A percentile compares a stretch with the other conserved stretches of the same genome.
These are phyloP conservation scores for Bombus waltoni DNA, from an alignment of 1,140 invertebrate genomes.

Conservation along the genomic window DNA sequence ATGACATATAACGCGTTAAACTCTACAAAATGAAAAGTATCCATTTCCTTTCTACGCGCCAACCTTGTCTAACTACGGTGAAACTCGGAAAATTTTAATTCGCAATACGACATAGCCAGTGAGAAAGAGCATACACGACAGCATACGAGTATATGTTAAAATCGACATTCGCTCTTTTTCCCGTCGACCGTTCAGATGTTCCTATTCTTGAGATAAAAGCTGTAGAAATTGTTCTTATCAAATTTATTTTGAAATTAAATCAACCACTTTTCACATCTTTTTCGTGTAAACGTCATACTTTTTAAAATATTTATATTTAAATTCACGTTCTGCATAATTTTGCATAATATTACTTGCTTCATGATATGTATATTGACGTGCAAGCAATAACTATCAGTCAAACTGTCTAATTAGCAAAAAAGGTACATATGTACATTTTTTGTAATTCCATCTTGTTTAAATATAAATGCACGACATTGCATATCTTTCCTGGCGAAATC, in stretches of 20 bases:
- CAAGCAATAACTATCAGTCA: rapidly evolving
- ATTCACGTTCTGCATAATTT: background rate
- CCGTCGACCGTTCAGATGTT: too few species aligned
- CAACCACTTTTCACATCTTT: background rate
- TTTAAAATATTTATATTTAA: background rate
- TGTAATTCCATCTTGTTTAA: too few species aligned
- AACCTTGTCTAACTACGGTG: too few species aligned
- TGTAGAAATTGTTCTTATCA: background rate
- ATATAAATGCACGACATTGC: background rate
- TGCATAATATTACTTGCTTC: background rate
- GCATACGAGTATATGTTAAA: too few species aligned
- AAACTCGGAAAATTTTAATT: too few species aligned
- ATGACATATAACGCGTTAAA: background rate
- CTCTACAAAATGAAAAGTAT: background rate
- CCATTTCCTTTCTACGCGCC: too few species aligned
- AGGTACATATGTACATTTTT: background rate
- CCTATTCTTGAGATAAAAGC: too few species aligned
- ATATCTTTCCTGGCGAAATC: background rate
- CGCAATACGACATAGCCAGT: too few species aligned
- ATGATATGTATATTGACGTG: background rate
- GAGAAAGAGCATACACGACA: too few species aligned
- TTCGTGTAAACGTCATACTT: too few species aligned
- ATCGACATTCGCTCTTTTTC: too few species aligned
- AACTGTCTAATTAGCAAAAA: background rate
- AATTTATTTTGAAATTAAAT: background rate